Conservation (phyloP, 2,113 vertebrate species). For the Chitala chitala region DNA sequence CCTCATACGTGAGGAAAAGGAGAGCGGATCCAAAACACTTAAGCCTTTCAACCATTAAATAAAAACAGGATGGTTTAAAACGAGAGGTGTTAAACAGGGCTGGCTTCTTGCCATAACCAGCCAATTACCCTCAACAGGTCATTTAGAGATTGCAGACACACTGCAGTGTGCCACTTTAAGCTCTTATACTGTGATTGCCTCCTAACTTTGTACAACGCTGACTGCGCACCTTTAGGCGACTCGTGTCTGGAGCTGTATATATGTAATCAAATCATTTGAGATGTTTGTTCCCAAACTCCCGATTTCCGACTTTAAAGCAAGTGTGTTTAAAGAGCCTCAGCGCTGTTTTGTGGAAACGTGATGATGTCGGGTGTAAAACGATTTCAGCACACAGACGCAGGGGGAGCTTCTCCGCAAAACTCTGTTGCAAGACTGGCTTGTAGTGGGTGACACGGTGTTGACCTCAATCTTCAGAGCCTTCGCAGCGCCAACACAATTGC, state of each 20-base stretch:
- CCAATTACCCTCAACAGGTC: neutral
- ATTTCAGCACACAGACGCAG: no score
- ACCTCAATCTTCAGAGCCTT: neutral
- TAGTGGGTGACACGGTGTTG: neutral
- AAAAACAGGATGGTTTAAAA: no score
- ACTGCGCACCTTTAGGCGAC: constrained; percentile 10
- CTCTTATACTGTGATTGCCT: neutral
- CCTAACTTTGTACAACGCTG: neutral
- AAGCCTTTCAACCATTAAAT: neutral
- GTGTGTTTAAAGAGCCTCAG: neutral
- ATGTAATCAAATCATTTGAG: neutral
- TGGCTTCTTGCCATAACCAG: neutral
- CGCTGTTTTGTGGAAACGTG: neutral
- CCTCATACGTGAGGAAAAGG: neutral
- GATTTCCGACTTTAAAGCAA: neutral
- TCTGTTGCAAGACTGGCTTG: neutral
- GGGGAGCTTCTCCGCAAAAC: neutral
- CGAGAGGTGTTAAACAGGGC: neutral
- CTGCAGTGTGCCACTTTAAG: neutral
- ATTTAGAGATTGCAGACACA: neutral
- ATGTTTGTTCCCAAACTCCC: constrained; percentile 4
- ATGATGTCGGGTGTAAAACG: no score
- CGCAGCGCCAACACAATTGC: neutral
- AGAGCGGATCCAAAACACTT: neutral
- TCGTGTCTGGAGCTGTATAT: neutral